Percentiles rank a stretch among this genome's conserved stretches.
Conservation (phyloP, 2,113 vertebrate genomes). For the Triplophysa rosa region DNA sequence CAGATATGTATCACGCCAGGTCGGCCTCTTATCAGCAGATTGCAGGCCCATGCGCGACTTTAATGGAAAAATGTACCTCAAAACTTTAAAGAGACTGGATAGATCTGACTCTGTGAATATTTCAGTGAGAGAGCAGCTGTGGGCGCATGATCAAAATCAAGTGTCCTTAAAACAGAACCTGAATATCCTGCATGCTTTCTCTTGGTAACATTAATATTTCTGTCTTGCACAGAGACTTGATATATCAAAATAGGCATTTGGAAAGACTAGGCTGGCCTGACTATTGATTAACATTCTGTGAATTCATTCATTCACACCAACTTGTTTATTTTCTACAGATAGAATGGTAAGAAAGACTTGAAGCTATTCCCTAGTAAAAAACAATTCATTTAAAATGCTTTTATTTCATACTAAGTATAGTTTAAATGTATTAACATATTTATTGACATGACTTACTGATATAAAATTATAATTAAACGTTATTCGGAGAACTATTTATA, state of each 20-base stretch:
- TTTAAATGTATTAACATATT: too few species aligned
- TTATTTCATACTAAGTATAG: too few species aligned
- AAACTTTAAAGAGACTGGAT: conserved; percentile 16
- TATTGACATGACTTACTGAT: too few species aligned
- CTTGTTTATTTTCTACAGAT: background rate
- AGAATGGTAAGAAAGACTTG: background rate
- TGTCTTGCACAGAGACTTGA: background rate
- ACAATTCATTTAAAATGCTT: too few species aligned
- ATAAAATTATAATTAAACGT: too few species aligned
- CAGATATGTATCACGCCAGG: conserved; percentile 70
- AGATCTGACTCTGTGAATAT: background rate
- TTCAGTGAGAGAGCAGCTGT: background rate
- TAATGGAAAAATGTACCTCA: conserved; percentile 8
- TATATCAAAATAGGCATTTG: background rate
- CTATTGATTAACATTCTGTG: background rate
- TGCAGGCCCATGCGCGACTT: conserved; percentile 53
- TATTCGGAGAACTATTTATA: too few species aligned
- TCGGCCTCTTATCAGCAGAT: conserved; percentile 69
- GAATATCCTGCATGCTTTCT: background rate
- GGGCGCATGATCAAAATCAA: conserved; percentile 2
- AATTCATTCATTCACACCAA: background rate
- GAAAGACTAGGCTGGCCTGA: background rate
- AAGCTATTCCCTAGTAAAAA: too few species aligned
- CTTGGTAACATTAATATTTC: background rate
- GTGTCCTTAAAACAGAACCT: background rate